phyloP scores from a whole-genome alignment of 2,797 vertebrate genomes.

The Melanotaenia boesemani region DNA sequence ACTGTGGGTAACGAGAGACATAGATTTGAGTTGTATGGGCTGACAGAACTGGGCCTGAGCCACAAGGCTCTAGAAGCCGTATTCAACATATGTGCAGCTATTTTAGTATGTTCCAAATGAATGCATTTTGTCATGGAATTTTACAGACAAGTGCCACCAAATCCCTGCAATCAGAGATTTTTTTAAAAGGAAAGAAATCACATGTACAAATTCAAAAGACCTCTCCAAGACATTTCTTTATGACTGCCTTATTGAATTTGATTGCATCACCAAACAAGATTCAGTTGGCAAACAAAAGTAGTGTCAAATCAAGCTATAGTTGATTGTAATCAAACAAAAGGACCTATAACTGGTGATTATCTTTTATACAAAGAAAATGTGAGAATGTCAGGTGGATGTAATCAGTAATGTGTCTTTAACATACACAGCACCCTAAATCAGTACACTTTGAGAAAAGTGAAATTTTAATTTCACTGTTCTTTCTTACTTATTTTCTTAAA shows the following conservation, averaged over 20 bases:
- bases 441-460: slow-evolving; percentile 8
- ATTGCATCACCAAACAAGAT: slow-evolving; percentile 33
- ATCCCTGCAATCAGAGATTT: slow-evolving; percentile 13
- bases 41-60: slow-evolving; percentile 50
- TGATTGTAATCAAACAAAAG: slow-evolving; percentile 55
- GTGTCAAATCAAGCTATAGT: slow-evolving; percentile 33
- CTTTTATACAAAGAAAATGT: slow-evolving; percentile 26
- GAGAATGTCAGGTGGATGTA: slow-evolving; percentile 41
- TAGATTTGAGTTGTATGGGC: slow-evolving; percentile 54
- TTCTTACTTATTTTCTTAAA: too few relatives aligned
- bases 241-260: slow-evolving; percentile 26
- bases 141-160: slow-evolving; percentile 16
- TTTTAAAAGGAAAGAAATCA: background rate
- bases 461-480: background rate
- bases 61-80: slow-evolving; percentile 52
- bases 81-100: slow-evolving; percentile 72
- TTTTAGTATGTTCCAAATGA: slow-evolving; percentile 62
- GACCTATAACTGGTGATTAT: slow-evolving; percentile 42
- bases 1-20: slow-evolving; percentile 61
- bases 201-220: slow-evolving; percentile 10
- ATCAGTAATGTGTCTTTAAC: slow-evolving; percentile 19
- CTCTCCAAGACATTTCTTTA: slow-evolving; percentile 21
- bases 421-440: background rate
- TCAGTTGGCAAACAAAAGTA: slow-evolving; percentile 36
- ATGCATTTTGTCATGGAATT: slow-evolving; percentile 54